Evolutionary conservation across 2,888 invertebrate species (phyloP).

Genomic region (Pecten maximus): DNA sequence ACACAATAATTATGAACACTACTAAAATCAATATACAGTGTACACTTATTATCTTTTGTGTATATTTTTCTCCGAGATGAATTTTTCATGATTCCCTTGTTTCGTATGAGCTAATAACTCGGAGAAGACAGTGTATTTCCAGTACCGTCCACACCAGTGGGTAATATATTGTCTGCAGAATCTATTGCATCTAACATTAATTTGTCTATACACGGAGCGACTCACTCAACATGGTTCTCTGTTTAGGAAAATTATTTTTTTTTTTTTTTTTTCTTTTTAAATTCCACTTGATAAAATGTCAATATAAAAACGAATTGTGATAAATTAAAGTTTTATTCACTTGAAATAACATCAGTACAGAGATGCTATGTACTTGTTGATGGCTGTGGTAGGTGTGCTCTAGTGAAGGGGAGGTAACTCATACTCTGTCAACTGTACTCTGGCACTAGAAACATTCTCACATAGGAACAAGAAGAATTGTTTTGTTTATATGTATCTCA

Average conservation of each 20-base stretch:
- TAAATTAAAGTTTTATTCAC: background rate
- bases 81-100: slow-evolving; percentile 20
- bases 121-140: background rate
- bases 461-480: too few species aligned
- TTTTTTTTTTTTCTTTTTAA: background rate
- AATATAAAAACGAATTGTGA: background rate
- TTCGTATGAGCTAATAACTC: slow-evolving; percentile 18
- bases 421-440: background rate
- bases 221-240: background rate
- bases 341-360: background rate
- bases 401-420: slow-evolving; percentile 6
- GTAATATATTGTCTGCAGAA: background rate
- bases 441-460: too few species aligned
- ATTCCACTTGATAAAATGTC: background rate
- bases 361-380: background rate
- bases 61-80: background rate
- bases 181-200: background rate
- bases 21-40: slow-evolving; percentile 6
- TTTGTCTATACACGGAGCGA: background rate
- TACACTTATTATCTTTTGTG: slow-evolving; percentile 29
- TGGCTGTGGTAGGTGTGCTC: background rate
- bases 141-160: background rate
- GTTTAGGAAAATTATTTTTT: background rate
- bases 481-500: too few species aligned
- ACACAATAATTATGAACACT: slow-evolving; percentile 16